Base-by-base conservation (phyloP, 2,888 invertebrate genomes). In the Diaprepes abbreviatus region DNA sequence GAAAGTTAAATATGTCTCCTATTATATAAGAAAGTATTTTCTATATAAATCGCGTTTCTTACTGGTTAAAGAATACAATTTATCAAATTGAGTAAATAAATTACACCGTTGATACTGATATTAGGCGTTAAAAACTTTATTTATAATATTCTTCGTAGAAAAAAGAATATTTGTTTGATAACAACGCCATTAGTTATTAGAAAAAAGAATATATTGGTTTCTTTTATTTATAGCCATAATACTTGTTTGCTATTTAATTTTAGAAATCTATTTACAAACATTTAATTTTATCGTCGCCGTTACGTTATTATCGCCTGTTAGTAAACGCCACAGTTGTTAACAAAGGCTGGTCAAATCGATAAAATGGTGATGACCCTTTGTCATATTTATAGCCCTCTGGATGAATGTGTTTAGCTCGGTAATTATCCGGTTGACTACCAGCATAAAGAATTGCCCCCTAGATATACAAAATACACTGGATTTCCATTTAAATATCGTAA, bases 331-430 rank as follows among this genome's bases (percentile, higher is more conserved):
- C 38, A 57, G 21, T 57, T n/a, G 28, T 24, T 36, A 57, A 57
- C 35, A 50, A 60, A 38, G 36, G 38, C 31, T 24, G 65, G 35
- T 10, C 24, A 33, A 45, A 59, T 59, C 43, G 31, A 59, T 66
- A 28, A 63, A 24, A 74, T 78, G 77, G 75, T 78, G 78, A 79
- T 80, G 79, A 80, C 80, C 79, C 79, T 80, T 80, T 80, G 79
- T 80, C 79, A 80, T 77, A 77, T 78, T 76, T 76, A 77, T 77
- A 74, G 73, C 74, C 74, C 75, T 74, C 68, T 74, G 74, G 76
- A 74, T 73, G 74, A 70, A 73, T 74, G 74, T 72, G 70, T 75
- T 73, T 72, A 67, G 74, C 73, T 76, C 74, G 68, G 76, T 77
- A 77, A 74, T 74, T 75, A 77, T 74, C 67, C 71, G 50, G 59